These are phyloP conservation scores for Lutjanus erythropterus DNA, from an alignment of 2,113 vertebrate genomes.

Conservation along the genomic window DNA sequence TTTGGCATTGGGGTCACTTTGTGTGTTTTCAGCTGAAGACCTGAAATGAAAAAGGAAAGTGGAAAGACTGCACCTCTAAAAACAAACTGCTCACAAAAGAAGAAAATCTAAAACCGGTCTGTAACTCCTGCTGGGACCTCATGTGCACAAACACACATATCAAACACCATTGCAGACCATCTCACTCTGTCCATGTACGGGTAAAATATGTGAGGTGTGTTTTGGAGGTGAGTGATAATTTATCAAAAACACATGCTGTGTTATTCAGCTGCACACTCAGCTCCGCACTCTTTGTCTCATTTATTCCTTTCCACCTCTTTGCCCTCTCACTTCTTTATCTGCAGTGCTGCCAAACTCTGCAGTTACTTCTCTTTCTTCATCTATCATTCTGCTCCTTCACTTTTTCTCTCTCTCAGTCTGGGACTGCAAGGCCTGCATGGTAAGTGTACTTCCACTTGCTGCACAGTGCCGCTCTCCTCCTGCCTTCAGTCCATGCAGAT, in stretches of 20 bases:
- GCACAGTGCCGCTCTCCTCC: neutral
- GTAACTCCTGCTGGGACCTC: slow-evolving; percentile 14
- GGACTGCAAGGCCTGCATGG: slow-evolving; percentile 66
- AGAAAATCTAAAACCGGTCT: slow-evolving; percentile 7
- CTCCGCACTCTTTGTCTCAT: slow-evolving; percentile 30
- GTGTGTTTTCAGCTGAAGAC: neutral
- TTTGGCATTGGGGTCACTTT: neutral
- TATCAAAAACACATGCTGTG: slow-evolving; percentile 67
- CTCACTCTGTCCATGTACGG: slow-evolving; percentile 56
- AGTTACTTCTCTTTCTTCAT: slow-evolving; percentile 17
- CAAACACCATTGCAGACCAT: slow-evolving; percentile 20
- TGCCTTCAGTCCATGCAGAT: neutral
- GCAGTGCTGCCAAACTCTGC: slow-evolving; percentile 33
- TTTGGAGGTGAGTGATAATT: slow-evolving; percentile 61
- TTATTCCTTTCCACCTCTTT: slow-evolving; percentile 40
- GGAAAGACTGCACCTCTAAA: slow-evolving; percentile 3
- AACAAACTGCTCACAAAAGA: slow-evolving; percentile 36
- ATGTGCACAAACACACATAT: slow-evolving; percentile 20
- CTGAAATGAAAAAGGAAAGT: neutral
- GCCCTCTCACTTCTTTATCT: slow-evolving; percentile 43
- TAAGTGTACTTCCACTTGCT: slow-evolving; percentile 23
- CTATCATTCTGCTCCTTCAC: slow-evolving; percentile 9
- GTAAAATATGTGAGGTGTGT: slow-evolving; percentile 68
- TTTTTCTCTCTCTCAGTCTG: slow-evolving; percentile 13
- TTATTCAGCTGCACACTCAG: slow-evolving; percentile 11